Percentiles rank a stretch among this genome's conserved stretches.
These are phyloP conservation scores for Balaenoptera acutorostrata DNA, from an alignment of 2,113 vertebrate species.

Conservation along the genomic window DNA sequence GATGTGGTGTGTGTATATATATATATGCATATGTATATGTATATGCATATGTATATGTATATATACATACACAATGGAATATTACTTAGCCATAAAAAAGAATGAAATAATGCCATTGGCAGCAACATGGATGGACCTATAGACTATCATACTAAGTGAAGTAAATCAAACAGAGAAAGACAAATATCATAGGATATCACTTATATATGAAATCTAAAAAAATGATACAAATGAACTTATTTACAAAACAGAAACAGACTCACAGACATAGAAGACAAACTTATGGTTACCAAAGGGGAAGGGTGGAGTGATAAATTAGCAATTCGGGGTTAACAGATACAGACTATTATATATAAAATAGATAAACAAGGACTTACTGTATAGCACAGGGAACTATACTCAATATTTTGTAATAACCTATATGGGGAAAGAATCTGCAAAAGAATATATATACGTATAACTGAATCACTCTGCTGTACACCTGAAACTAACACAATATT, in stretches of 20 bases:
- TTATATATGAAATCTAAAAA: background rate
- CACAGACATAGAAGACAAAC: background rate
- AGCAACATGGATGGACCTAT: background rate
- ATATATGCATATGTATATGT: background rate
- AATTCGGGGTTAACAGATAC: background rate
- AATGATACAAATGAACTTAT: background rate
- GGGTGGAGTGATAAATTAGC: background rate
- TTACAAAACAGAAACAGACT: background rate
- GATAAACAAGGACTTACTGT: background rate
- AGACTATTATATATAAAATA: background rate
- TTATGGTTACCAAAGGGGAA: background rate
- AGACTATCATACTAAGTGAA: background rate
- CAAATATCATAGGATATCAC: background rate
- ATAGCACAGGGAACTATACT: background rate
- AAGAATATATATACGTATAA: background rate
- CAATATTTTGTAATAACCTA: background rate
- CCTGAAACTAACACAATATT: background rate
- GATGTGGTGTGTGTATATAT: background rate
- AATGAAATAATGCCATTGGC: background rate
- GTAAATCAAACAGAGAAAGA: background rate
- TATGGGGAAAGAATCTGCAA: background rate
- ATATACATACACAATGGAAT: background rate
- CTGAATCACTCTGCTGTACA: background rate
- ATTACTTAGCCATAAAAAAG: background rate
- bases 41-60: background rate